Conservation (phyloP, 2,113 vertebrate species). For the Charina bottae region DNA sequence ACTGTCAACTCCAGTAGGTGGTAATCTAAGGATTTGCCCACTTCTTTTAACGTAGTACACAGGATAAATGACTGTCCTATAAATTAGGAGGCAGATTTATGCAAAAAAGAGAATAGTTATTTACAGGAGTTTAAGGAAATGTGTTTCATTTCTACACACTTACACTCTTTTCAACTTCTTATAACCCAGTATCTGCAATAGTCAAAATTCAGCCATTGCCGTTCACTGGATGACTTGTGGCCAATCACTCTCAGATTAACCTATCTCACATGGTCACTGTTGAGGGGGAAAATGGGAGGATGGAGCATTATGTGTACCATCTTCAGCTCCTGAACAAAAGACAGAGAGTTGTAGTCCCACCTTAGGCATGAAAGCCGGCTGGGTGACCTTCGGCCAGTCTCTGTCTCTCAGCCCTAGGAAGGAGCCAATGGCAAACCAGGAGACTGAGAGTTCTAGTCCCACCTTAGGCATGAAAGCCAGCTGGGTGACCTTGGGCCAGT, state of each 20-base stretch:
- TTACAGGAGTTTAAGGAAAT: not conserved
- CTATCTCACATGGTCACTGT: not conserved
- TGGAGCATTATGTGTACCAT: not conserved
- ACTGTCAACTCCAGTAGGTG: not conserved
- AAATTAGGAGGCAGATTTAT: not conserved
- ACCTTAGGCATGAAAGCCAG: no score
- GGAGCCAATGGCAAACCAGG: no score
- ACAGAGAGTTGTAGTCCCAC: no score
- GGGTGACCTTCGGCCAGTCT: no score
- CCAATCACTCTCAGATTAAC: not conserved
- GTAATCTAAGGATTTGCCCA: slow-evolving; percentile 2
- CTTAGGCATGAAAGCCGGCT: no score
- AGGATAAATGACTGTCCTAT: not conserved
- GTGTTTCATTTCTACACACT: not conserved
- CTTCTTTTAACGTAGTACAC: not conserved
- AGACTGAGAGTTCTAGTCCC: no score
- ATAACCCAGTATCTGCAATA: not conserved
- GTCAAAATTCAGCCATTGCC: not conserved
- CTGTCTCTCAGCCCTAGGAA: no score
- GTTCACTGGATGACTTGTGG: no score
- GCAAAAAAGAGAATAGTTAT: not conserved
- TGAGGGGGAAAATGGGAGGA: not conserved
- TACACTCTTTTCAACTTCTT: not conserved
- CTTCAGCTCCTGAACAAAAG: not conserved
- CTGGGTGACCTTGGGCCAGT: no score